Conservation (phyloP, 2,888 invertebrate genomes). For the Cecidostiba fungosa region DNA sequence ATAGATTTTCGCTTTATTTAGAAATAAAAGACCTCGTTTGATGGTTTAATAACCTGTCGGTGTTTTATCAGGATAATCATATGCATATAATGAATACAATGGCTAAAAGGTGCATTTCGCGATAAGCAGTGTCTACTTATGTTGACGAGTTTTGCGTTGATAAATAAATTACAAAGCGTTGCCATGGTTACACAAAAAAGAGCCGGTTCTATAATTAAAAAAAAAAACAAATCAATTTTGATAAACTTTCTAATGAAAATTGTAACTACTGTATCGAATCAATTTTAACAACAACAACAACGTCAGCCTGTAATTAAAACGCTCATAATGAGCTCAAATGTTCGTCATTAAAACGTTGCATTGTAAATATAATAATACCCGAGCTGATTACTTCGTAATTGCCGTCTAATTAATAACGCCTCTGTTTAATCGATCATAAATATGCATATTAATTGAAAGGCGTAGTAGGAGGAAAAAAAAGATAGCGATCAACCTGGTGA, state of each 20-base stretch:
- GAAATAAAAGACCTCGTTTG: neutral
- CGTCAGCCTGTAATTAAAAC: neutral
- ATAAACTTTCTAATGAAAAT: no score
- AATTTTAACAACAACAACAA: no score
- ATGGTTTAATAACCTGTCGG: neutral
- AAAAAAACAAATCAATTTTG: no score
- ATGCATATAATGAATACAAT: no score
- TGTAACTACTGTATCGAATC: no score
- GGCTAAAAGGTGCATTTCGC: no score
- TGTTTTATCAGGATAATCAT: neutral
- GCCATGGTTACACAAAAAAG: neutral
- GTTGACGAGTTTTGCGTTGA: no score
- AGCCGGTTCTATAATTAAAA: neutral
- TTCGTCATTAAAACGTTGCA: neutral
- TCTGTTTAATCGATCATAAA: neutral
- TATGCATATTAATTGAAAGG: neutral
- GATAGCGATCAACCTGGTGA: slow-evolving; percentile 33
- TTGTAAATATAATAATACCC: neutral
- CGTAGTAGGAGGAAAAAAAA: slow-evolving; percentile 7
- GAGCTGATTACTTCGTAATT: neutral
- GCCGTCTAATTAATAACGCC: neutral
- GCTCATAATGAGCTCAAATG: neutral
- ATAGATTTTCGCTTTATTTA: neutral
- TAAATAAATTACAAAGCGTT: neutral
- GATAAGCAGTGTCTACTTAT: no score